phyloP scores from a whole-genome alignment of 64 coral and sea anemone species.

The Cladopsammia gracilis region DNA sequence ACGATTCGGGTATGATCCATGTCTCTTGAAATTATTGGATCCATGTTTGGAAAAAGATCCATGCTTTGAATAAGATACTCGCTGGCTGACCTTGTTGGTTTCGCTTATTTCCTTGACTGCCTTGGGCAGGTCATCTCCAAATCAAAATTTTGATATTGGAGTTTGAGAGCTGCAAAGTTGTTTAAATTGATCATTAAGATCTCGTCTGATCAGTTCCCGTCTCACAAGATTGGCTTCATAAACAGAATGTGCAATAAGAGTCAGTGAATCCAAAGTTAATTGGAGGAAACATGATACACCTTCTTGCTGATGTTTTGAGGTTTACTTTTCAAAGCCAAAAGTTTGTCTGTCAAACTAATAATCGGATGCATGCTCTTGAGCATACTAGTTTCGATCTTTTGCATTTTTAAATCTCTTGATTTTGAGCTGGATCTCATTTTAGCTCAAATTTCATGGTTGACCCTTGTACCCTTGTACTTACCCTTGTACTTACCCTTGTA shows the following conservation, averaged over 20 bases:
- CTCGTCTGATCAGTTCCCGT: constrained; percentile 53
- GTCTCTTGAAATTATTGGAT: neutral
- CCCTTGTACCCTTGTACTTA: too few species aligned
- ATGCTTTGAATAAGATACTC: neutral
- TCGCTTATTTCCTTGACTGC: constrained; percentile 33
- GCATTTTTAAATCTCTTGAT: constrained; percentile 18
- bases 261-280: neutral
- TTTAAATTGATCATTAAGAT: constrained; percentile 41
- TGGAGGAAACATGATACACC: constrained; percentile 4
- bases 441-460: constrained; percentile 16
- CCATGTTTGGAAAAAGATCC: neutral
- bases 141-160: constrained; percentile 44
- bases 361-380: constrained; percentile 10
- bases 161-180: constrained; percentile 63
- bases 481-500: too few species aligned
- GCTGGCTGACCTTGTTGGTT: constrained; percentile 57
- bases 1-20: neutral
- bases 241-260: constrained; percentile 17
- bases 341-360: neutral
- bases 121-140: constrained; percentile 53
- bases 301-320: too few species aligned
- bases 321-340: constrained; percentile 5
- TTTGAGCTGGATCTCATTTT: neutral
- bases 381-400: neutral
- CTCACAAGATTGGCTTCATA: constrained; percentile 33